Evolutionary conservation across 1,140 invertebrate species (phyloP).

Genomic region (Octopus sinensis): DNA sequence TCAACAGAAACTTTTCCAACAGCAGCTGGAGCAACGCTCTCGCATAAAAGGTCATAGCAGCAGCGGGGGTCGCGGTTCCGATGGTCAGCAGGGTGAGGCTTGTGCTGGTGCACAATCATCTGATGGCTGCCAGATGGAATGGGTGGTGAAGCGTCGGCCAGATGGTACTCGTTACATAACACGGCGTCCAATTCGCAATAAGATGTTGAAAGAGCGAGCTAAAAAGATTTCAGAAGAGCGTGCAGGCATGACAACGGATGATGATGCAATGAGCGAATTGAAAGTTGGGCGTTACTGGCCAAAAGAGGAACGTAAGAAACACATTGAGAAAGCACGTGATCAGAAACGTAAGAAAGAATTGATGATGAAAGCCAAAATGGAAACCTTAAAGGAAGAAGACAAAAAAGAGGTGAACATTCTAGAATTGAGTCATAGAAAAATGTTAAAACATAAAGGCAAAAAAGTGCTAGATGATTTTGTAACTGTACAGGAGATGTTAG

Average conservation of each 20-base stretch:
- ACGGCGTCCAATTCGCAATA: constrained; percentile 68
- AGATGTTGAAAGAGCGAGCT: constrained; percentile 70
- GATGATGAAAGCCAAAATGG: constrained; percentile 51
- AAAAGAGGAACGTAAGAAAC: constrained; percentile 74
- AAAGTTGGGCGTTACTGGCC: constrained; percentile 79
- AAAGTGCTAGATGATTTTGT: constrained; percentile 61
- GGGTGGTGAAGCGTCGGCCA: constrained; percentile 76
- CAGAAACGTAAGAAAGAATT: constrained; percentile 59
- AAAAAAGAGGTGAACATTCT: constrained; percentile 56
- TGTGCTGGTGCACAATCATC: constrained; percentile 24
- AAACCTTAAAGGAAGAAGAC: constrained; percentile 54
- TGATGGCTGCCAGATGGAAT: constrained; percentile 64
- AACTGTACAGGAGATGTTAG: constrained; percentile 61
- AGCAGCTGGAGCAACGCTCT: constrained; percentile 54
- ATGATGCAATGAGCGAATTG: constrained; percentile 77
- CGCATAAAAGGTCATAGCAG: constrained; percentile 28
- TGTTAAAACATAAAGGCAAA: constrained; percentile 58
- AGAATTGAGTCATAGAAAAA: constrained; percentile 60
- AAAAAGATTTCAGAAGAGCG: constrained; percentile 70
- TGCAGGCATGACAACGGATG: constrained; percentile 75
- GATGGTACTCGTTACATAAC: constrained; percentile 80
- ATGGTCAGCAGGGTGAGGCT: constrained; percentile 29
- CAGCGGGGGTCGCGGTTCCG: constrained; percentile 24
- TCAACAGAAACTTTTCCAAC: constrained; percentile 70
- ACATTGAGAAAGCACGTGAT: constrained; percentile 70